Base-by-base conservation (phyloP, 2,888 invertebrate species). In the Parnassius mnemosyne region DNA sequence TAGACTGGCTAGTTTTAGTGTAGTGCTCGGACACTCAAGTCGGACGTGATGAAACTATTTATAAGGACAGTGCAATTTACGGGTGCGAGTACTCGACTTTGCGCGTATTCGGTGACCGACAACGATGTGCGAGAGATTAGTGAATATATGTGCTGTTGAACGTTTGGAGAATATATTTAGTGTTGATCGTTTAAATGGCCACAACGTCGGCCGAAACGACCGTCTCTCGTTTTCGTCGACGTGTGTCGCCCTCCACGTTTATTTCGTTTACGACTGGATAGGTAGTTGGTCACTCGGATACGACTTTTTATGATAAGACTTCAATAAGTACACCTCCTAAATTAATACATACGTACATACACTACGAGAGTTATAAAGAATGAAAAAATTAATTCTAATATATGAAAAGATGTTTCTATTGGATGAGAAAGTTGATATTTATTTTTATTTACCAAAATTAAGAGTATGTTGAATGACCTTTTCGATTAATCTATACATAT, bases 61-160 rank as follows among this genome's bases (percentile, higher is more conserved):
- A 72, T 78, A 78, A 76, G 77, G 76, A 78, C 69, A 69, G 75
- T 72, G 77, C 71, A 74, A 74, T 71, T 73, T 74, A 76, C 71
- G 76, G 74, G 73, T 69, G 71, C 65, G 69, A 66, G 66, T 56
- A 58, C 68, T 71, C 73, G 74, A 71, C 71, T 74, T 74, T 77
- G 73, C 83, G 72, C 83, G 85, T 83, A 82, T 85, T 84, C 87
- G 84, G 87, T 84, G 87, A 83, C 86, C 87, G 87, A 85, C 83
- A 78, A 71, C 3, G 73, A 71, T 79, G 84, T 78, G 85, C 79
- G 87, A 81, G 84, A 86, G 84, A 85, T 84, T 89, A 89, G 89
- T 89, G 90, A 87, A 89, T 90, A 89, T 89, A 90, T 87, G 89
- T 89, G 88, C 87, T 91, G 91, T 91, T 91, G 91, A 90, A 90